Base-by-base conservation (phyloP, 2,113 vertebrate species). In the Sus scrofa region DNA sequence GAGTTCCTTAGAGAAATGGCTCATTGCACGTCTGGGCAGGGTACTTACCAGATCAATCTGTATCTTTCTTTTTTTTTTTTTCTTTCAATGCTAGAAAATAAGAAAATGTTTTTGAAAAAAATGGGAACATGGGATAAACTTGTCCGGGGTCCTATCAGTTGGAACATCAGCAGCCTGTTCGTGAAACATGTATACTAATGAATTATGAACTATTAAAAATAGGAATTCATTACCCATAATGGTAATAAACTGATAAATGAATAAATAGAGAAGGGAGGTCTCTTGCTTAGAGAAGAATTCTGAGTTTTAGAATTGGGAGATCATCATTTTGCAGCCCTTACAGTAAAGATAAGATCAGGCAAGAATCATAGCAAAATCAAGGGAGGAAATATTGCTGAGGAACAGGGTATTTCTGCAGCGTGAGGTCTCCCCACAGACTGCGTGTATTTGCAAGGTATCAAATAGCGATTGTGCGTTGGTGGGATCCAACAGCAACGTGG, bases 31-130 rank as follows among this genome's bases (percentile, higher is more conserved):
- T 14, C 11, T 8, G 8, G 52, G 27, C 26, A 68, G 27, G 22
- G 37, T 82, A 77, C 4, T 19, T 70, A 50, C 22, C 32, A 95
- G 11, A 13, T 83, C 14, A 82, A 10, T 24, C 24, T 54, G 15
- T n/a, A 39, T 87, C n/a, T n/a, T n/a, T n/a, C n/a, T 34, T 44
- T 91, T 75, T 50, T 70, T 32, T 67, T 89, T 58, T 56, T 39
- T 73, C 73, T 90, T 93, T 86, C 7, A 62, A 56, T 86, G 44
- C 32, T 62, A 77, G 44, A 84, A 89, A 73, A 85, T 54, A 84
- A 67, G 22, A 60, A 75, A 50, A 39, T 65, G 4, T 54, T 63
- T 75, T 68, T 8, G 4, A 12, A 44, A 54, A 89, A 30, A 52
- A 67, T 39, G 2, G 71, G n/a, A 77, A 18, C 44, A 54, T 60